A percentile compares a stretch with the other conserved stretches of the same genome.
phyloP scores from a whole-genome alignment of 2,113 vertebrate genomes.

The Hippoglossus stenolepis region DNA sequence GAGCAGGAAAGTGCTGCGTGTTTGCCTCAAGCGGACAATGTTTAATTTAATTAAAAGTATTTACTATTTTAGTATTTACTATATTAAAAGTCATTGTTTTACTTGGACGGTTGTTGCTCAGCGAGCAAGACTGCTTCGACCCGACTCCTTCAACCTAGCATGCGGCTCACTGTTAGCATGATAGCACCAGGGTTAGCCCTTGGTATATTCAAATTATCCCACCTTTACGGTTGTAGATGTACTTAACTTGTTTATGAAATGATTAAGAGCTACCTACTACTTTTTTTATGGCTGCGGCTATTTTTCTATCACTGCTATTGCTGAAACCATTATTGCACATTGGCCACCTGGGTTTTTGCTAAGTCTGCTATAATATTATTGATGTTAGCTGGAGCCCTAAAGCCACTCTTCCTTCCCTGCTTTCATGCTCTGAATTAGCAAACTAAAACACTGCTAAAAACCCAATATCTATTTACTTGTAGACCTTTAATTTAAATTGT shows the following conservation, averaged over 20 bases:
- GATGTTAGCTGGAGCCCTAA: neutral
- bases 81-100: neutral
- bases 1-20: neutral
- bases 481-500: neutral
- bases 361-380: neutral
- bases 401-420: conserved; percentile 45
- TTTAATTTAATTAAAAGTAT: neutral
- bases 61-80: too few relatives aligned
- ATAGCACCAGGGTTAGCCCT: neutral
- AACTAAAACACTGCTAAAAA: conserved; percentile 19
- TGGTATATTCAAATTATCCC: neutral
- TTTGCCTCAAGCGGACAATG: neutral
- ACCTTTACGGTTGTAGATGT: neutral
- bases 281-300: neutral
- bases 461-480: neutral
- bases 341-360: conserved; percentile 5
- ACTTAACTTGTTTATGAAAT: neutral
- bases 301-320: neutral
- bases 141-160: conserved; percentile 1
- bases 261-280: neutral
- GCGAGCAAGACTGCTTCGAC: neutral
- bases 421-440: conserved; percentile 32
- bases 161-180: conserved; percentile 1
- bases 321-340: neutral
- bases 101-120: neutral